phyloP scores from a whole-genome alignment of 1,140 invertebrate genomes.

The Saccostrea cuccullata region DNA sequence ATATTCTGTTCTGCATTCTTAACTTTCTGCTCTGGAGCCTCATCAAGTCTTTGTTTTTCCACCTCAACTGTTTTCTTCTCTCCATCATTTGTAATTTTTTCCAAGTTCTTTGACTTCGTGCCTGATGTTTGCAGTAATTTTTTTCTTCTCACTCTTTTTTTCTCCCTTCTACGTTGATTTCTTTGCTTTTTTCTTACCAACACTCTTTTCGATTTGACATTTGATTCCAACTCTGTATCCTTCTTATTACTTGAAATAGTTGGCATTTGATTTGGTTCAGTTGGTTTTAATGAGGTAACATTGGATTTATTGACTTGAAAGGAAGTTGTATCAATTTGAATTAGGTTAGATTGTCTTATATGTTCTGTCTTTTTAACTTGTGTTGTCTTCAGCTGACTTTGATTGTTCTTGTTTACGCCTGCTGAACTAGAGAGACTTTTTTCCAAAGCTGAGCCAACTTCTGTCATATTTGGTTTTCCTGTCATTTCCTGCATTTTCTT shows the following conservation, averaged over 20 bases:
- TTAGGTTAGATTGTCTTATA: not conserved
- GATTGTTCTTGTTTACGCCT: not conserved
- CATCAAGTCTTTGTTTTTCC: not conserved
- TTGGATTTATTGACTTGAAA: not conserved
- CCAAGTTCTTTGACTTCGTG: not conserved
- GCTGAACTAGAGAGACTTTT: not conserved
- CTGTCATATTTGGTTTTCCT: not conserved
- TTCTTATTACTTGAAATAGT: not conserved
- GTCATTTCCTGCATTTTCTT: not conserved
- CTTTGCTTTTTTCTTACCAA: not conserved
- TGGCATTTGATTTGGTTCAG: not conserved
- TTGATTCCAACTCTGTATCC: not conserved
- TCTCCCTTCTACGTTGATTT: not conserved
- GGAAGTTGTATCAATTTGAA: conserved; percentile 11
- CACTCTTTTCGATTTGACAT: not conserved
- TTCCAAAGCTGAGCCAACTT: not conserved
- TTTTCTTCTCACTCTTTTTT: not conserved
- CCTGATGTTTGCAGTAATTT: not conserved
- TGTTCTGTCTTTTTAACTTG: not conserved
- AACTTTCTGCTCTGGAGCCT: not conserved
- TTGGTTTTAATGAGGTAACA: not conserved
- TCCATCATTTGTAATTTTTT: not conserved
- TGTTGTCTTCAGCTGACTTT: not conserved
- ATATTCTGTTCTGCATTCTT: not conserved
- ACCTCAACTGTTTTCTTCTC: not conserved